Conservation (phyloP, 2,888 invertebrate genomes). For the Pharmacophagus antenor region DNA sequence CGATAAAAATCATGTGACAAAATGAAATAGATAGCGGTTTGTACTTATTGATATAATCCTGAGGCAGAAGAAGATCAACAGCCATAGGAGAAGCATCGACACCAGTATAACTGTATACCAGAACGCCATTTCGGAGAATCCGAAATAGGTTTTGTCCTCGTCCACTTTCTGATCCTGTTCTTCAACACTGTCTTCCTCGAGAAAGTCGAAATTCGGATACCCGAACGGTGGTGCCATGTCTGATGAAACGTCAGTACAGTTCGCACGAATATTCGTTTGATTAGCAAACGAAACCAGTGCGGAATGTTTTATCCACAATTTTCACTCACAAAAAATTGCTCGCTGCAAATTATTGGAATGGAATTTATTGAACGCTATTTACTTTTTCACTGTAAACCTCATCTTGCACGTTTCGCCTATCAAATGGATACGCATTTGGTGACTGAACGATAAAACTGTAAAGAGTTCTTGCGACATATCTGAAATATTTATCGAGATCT, state of each 20-base stretch:
- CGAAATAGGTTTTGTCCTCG: conserved; percentile 34
- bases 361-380: conserved; percentile 2
- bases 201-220: conserved; percentile 48
- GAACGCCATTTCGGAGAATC: conserved; percentile 54
- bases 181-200: conserved; percentile 34
- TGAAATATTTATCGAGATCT: conserved; percentile 7
- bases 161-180: conserved; percentile 38
- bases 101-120: conserved; percentile 65
- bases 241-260: conserved; percentile 20
- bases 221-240: conserved; percentile 63
- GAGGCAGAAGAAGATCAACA: conserved; percentile 61
- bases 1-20: conserved; percentile 27
- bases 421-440: conserved; percentile 23
- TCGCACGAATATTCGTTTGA: conserved; percentile 38
- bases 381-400: conserved; percentile 24
- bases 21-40: conserved; percentile 17
- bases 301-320: background rate
- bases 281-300: conserved; percentile 43
- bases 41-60: conserved; percentile 59
- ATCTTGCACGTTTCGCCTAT: conserved; percentile 27
- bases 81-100: conserved; percentile 59
- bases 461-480: conserved; percentile 26
- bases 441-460: conserved; percentile 18
- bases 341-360: conserved; percentile 57
- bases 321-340: conserved; percentile 54